Evolutionary conservation across 2,113 vertebrate genomes (phyloP).

Genomic region (Prochilodus magdalenae): DNA sequence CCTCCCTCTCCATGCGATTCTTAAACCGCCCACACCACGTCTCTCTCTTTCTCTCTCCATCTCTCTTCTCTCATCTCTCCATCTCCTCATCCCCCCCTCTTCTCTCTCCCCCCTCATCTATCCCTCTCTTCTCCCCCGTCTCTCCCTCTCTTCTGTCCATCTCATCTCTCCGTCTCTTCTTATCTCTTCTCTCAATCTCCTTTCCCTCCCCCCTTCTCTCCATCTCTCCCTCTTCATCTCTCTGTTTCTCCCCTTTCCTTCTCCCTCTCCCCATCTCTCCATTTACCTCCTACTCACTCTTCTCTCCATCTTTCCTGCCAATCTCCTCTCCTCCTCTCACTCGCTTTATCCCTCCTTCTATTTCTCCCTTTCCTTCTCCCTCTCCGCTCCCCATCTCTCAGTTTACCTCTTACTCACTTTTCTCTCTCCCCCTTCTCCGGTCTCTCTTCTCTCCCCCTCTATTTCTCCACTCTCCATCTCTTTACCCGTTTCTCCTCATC

Average conservation of each 20-base stretch:
- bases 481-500: no score
- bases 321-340: not conserved
- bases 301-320: no score
- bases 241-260: no score
- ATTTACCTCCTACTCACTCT: not conserved
- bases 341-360: no score
- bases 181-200: no score
- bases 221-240: no score
- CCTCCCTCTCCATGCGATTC: conserved; percentile 73
- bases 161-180: no score
- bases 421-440: not conserved
- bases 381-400: not conserved
- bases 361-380: not conserved
- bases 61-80: not conserved
- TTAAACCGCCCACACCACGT: conserved; percentile 84
- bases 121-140: not conserved
- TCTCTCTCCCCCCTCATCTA: not conserved
- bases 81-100: no score
- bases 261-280: no score
- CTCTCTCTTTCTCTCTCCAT: conserved; percentile 69
- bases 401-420: not conserved
- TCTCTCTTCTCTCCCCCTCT: no score
- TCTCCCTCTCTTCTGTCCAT: not conserved
- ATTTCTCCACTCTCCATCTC: no score
- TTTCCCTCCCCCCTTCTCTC: no score